Conservation (phyloP, 2,888 invertebrate species). For the Hartigia nigra region DNA sequence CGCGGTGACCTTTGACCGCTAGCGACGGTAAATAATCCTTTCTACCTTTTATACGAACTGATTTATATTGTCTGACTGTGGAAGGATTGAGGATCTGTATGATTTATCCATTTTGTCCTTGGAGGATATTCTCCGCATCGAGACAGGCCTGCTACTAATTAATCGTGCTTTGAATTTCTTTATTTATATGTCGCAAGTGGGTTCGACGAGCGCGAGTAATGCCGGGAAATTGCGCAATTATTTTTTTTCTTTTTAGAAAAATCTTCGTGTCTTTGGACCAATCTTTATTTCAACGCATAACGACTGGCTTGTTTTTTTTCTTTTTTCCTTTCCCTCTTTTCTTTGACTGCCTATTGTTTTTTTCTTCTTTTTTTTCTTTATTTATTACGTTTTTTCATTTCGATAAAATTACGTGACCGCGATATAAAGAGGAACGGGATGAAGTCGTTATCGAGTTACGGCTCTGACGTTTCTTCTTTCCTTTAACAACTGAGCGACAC, state of each 20-base stretch:
- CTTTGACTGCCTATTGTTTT: neutral
- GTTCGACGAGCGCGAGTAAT: neutral
- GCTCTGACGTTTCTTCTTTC: neutral
- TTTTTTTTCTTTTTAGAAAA: no score
- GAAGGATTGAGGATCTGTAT: neutral
- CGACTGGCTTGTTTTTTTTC: neutral
- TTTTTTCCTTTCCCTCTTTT: neutral
- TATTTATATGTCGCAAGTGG: neutral
- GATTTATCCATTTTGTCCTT: neutral
- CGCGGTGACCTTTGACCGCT: neutral
- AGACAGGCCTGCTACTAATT: no score
- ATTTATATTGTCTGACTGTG: neutral
- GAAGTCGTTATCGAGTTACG: neutral
- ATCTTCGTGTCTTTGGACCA: neutral
- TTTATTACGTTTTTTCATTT: neutral
- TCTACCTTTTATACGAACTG: neutral
- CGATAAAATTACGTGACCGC: neutral
- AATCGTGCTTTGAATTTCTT: neutral
- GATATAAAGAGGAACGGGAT: neutral
- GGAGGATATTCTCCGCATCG: no score
- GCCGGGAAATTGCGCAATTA: neutral
- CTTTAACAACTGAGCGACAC: neutral
- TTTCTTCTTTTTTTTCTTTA: neutral
- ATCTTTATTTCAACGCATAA: neutral
- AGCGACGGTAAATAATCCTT: neutral